These are phyloP conservation scores for Coptodon rendalli DNA, from an alignment of 2,113 vertebrate genomes.

Conservation along the genomic window DNA sequence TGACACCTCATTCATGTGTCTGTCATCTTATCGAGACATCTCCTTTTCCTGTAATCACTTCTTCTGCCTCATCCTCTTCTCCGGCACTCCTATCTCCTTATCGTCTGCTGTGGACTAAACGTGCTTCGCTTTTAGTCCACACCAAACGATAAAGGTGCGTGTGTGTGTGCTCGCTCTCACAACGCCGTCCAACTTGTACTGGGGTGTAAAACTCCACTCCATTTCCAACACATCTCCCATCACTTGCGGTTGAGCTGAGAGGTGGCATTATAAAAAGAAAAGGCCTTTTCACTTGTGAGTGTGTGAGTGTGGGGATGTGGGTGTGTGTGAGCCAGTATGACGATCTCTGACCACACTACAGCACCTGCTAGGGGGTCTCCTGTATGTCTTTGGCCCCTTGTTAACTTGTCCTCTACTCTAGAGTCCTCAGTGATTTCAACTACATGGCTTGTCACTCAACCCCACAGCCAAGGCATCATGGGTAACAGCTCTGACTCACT, in stretches of 20 bases:
- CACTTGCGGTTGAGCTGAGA: not conserved
- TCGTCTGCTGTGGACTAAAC: slow-evolving; percentile 18
- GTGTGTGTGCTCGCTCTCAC: fast-evolving
- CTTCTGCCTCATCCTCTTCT: not conserved
- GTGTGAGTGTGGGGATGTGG: not conserved
- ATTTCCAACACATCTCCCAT: not conserved
- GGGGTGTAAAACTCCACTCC: not conserved
- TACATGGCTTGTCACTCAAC: slow-evolving; percentile 9
- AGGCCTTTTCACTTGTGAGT: not conserved
- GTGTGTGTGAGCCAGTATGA: not conserved
- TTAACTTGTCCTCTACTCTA: slow-evolving; percentile 4
- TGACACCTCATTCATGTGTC: slow-evolving; percentile 25
- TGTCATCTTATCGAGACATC: slow-evolving; percentile 48
- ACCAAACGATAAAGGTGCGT: not conserved
- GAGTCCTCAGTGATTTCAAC: not conserved
- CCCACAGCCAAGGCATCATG: slow-evolving; percentile 14
- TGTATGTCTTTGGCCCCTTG: not conserved
- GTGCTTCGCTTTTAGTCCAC: not conserved
- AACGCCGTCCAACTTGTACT: not conserved
- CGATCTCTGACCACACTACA: not conserved
- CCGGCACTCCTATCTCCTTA: slow-evolving; percentile 4
- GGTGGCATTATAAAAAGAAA: slow-evolving; percentile 3
- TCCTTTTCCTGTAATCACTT: slow-evolving; percentile 38
- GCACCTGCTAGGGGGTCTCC: not conserved
- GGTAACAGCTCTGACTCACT: slow-evolving; percentile 6